A percentile compares a stretch with the other conserved stretches of the same genome.
Conservation (phyloP, 1,140 invertebrate genomes). For the Camponotus pennsylvanicus region DNA sequence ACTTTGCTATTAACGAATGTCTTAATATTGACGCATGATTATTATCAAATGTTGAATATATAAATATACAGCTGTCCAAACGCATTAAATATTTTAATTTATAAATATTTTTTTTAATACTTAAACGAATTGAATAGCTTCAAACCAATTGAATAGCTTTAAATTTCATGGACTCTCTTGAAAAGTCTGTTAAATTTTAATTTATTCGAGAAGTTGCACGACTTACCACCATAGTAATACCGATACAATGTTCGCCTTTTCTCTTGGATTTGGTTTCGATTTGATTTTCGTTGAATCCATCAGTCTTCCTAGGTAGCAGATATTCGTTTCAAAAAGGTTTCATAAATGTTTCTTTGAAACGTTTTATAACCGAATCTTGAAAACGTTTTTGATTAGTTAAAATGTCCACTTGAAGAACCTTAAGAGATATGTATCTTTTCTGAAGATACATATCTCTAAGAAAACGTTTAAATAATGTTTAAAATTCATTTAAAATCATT, state of each 20-base stretch:
- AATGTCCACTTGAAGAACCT: too few relatives aligned
- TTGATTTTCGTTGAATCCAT: constrained; percentile 76
- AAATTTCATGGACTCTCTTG: not conserved
- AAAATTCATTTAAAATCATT: constrained; percentile 83
- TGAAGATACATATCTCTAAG: too few relatives aligned
- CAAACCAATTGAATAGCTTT: not conserved
- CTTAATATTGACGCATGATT: too few relatives aligned
- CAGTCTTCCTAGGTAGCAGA: not conserved
- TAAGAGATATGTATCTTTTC: too few relatives aligned
- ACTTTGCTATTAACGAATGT: constrained; percentile 76
- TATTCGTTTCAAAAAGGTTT: too few relatives aligned
- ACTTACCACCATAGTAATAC: constrained; percentile 80
- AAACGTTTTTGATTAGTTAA: too few relatives aligned
- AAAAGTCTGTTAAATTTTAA: not conserved
- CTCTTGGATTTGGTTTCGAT: constrained; percentile 77
- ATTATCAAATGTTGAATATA: not conserved
- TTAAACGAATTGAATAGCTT: too few relatives aligned
- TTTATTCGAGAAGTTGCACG: not conserved
- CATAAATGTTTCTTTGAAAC: too few relatives aligned
- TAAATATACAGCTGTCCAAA: not conserved
- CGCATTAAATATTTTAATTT: not conserved
- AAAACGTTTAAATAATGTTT: too few relatives aligned
- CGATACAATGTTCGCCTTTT: constrained; percentile 74
- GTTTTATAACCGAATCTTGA: too few relatives aligned
- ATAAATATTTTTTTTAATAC: too few relatives aligned